Percentiles rank a stretch among this genome's conserved stretches.
These are phyloP conservation scores for Formica exsecta DNA, from an alignment of 1,140 invertebrate genomes.

Conservation along the genomic window DNA sequence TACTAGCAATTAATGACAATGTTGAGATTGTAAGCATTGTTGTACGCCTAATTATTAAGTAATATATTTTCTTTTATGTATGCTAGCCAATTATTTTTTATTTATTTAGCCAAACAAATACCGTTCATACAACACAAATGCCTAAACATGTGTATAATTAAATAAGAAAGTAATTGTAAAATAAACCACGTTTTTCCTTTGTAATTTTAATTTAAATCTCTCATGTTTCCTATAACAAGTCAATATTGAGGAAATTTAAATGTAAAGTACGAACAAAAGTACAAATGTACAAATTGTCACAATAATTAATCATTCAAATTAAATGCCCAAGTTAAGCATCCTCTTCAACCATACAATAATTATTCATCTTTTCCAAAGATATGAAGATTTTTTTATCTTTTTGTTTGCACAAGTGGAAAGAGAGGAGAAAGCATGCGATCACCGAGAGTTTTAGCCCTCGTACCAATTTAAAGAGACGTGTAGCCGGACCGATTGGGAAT, in stretches of 20 bases:
- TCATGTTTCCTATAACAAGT: not conserved
- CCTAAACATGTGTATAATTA: not conserved
- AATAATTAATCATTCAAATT: slow-evolving; percentile 28
- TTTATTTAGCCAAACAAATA: not conserved
- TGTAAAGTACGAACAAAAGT: not conserved
- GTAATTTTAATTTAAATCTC: slow-evolving; percentile 5
- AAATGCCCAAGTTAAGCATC: not conserved
- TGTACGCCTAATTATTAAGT: not conserved
- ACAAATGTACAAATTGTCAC: not conserved
- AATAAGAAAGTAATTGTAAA: not conserved
- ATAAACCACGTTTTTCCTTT: not conserved
- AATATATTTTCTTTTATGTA: not conserved
- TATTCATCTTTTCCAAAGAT: not conserved
- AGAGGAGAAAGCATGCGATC: slow-evolving; percentile 33
- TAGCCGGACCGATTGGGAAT: slow-evolving; percentile 7
- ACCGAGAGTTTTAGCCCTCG: not conserved
- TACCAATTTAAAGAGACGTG: slow-evolving; percentile 31
- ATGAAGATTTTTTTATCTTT: not conserved
- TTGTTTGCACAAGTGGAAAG: not conserved
- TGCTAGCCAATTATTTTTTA: not conserved
- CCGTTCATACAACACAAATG: not conserved
- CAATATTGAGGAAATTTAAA: slow-evolving; percentile 1
- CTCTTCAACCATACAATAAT: slow-evolving; percentile 20
- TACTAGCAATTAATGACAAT: not conserved
- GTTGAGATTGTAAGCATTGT: slow-evolving; percentile 7